Evolutionary conservation across 2,797 vertebrate genomes (phyloP), one percentile per base, ranked within the genome.

Genomic region (Acanthurus tractus): DNA sequence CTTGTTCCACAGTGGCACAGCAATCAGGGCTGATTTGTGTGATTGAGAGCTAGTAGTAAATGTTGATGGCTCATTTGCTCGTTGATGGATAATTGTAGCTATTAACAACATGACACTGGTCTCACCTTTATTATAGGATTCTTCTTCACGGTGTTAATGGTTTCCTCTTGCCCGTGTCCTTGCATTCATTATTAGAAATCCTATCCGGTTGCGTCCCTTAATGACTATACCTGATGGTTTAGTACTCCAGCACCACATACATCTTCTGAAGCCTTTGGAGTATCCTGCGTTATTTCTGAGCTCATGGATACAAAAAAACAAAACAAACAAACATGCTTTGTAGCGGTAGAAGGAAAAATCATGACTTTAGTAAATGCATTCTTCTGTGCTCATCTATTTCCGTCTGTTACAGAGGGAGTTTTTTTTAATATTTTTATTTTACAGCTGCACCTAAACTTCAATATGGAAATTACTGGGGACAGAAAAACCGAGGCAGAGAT

Each of bases 31-130:
- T 86, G 85, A 88, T 92, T 88, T 87, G 86, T 86, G 89, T 85
- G 89, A 92, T 86, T 83, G 84, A 91, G 87, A 83, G 79, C 78
- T 74, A 59, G 88, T 84, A 70, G 79, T 89, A 83, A 91, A 89
- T 69, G 80, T 63, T 86, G 87, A 90, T 82, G 88, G 90, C 85
- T 92, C 86, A 90, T 93, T 92, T 90, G 77, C 86, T 63, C 63
- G 73, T 80, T 90, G 89, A 91, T 86, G 85, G 87, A 88, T 93
- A 89, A 89, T 94, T 92, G 91, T 80, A 57, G 88, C 89, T 68
- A 89, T 91, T 91, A 94, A 90, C 87, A 87, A 88, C 87, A 82
- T 70, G 82, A 87, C 91, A 85, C 84, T 55, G 83, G 76, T 48
- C 85, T 89, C 89, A 93, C 92, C 93, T 93, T 91, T 90, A 77